Base-by-base conservation (phyloP, 2,888 invertebrate species). In the Tachina lurida region DNA sequence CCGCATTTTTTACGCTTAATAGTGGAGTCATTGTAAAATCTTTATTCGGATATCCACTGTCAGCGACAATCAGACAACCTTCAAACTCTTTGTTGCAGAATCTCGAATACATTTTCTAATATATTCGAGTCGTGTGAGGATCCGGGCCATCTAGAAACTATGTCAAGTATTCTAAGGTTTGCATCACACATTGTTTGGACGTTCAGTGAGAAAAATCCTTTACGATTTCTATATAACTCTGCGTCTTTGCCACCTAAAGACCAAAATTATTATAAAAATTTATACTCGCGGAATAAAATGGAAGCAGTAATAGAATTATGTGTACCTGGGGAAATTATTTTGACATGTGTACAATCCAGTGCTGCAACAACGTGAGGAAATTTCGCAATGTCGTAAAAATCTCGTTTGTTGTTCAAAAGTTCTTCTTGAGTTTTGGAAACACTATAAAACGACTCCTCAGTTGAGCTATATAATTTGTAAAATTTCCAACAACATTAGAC, bases 291-390 rank as follows among this genome's bases (percentile, higher is more conserved):
- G 31, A 31, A 31, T 31, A 31, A 31, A 31, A 31, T 31, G 7
- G 31, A 31, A 31, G 5, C 31, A 31, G 4, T 13, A 56, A 22
- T 43, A 10, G 17, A 13, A 5, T 17, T 17, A 4, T 19, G 47
- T 10, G 5, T 31, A 58, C 58, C 71, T 47, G 71, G 71, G 3
- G 71, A 71, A n/a, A n/a, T 31, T 47, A 71, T 58, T 71, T 31
- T 31, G 1, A 58, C 39, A 22, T 73, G 73, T 1, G 73, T 73
- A 13, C 71, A 71, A 19, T 84, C 84, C 65, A 80, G 19, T 60
- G 74, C 77, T 10, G 63, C 82, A 47, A 85, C 70, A 54, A 82
- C 85, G 31, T 79, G 41, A 2, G 67, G 56, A 54, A 74, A 75
- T 60, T 74, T 84, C 0, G 65, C 45, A n/a, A 75, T 54, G 3